Conservation (phyloP, 1,140 invertebrate genomes). For the Papilio dardanus region DNA sequence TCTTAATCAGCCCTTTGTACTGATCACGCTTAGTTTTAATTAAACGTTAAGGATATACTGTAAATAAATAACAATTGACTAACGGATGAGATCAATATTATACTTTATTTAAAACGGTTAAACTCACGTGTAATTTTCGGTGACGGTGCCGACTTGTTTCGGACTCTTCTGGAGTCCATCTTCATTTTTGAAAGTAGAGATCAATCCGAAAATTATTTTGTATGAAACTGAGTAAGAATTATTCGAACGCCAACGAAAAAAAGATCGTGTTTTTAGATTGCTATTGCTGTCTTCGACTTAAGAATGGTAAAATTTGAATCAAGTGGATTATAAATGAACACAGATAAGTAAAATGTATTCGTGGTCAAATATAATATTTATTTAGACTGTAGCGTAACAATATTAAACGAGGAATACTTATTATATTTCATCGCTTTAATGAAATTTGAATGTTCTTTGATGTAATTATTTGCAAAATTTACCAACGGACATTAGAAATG, state of each 20-base stretch:
- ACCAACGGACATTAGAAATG: too few relatives aligned
- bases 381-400: neutral
- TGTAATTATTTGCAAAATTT: neutral
- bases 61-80: constrained; percentile 15
- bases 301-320: too few relatives aligned
- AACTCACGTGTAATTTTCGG: too few relatives aligned
- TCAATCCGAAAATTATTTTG: neutral
- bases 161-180: too few relatives aligned
- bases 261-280: neutral
- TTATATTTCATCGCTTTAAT: neutral
- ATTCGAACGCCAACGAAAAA: too few relatives aligned
- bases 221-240: too few relatives aligned
- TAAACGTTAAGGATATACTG: constrained; percentile 19
- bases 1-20: constrained; percentile 69
- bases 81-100: neutral
- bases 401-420: neutral
- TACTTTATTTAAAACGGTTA: too few relatives aligned
- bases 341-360: neutral
- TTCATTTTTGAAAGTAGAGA: too few relatives aligned
- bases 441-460: constrained; percentile 20
- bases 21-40: constrained; percentile 59
- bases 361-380: neutral
- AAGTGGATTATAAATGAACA: neutral
- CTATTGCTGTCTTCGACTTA: neutral
- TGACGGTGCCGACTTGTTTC: too few relatives aligned